These are phyloP conservation scores for Pygoscelis adeliae DNA, from an alignment of 2,113 vertebrate species.

Conservation along the genomic window DNA sequence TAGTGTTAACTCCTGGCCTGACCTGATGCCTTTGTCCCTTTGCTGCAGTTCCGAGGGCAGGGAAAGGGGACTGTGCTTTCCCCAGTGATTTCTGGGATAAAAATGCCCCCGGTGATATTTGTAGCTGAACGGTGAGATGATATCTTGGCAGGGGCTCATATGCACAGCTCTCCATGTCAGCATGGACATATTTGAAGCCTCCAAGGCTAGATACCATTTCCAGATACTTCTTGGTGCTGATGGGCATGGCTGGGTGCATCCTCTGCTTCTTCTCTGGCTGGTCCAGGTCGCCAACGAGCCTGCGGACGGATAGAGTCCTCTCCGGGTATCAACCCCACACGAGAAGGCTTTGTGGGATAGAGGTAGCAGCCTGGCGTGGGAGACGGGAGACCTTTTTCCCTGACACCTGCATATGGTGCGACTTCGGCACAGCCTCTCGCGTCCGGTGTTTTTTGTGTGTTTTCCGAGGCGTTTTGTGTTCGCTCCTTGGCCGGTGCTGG, in stretches of 20 bases:
- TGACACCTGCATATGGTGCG: conserved; percentile 68
- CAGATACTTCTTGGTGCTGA: neutral
- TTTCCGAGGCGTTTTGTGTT: conserved; percentile 53
- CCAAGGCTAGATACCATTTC: neutral
- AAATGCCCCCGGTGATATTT: neutral
- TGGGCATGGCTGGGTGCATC: neutral
- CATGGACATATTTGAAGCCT: neutral
- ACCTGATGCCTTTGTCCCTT: neutral
- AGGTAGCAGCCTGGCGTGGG: conserved; percentile 52
- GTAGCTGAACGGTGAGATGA: neutral
- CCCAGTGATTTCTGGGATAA: neutral
- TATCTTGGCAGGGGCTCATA: neutral
- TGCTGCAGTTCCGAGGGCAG: neutral
- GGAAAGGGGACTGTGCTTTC: neutral
- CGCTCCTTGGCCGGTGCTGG: conserved; percentile 39
- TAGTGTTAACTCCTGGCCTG: neutral
- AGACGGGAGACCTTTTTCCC: conserved; percentile 61
- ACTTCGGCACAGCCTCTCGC: conserved; percentile 36
- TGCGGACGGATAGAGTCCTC: neutral
- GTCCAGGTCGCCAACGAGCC: neutral
- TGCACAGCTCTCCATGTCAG: neutral
- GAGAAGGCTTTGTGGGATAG: neutral
- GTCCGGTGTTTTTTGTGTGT: conserved; percentile 41
- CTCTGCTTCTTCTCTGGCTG: fast-evolving
- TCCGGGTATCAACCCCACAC: neutral